Conservation (phyloP, 2,113 vertebrate genomes). For the Saimiri boliviensis region DNA sequence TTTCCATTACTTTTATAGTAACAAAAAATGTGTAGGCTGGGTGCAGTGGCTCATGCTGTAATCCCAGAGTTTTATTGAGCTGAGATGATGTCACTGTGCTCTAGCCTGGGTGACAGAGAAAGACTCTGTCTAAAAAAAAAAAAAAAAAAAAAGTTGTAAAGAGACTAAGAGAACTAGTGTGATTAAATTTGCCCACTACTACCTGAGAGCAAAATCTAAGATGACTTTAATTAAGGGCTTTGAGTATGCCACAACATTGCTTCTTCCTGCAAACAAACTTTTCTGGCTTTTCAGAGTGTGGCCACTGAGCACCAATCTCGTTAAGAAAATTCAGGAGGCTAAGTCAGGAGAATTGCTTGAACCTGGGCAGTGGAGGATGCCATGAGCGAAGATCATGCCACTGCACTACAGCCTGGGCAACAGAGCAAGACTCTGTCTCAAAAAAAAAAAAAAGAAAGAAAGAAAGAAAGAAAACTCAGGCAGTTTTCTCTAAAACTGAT, state of each 20-base stretch:
- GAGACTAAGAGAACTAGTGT: background rate
- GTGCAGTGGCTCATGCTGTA: too few species aligned
- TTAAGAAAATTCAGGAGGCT: background rate
- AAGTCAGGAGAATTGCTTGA: too few species aligned
- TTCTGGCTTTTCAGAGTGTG: background rate
- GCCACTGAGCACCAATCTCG: background rate
- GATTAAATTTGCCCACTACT: background rate
- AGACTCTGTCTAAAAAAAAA: too few species aligned
- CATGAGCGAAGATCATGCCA: too few species aligned
- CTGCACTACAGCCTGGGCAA: too few species aligned
- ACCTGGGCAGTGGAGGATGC: too few species aligned
- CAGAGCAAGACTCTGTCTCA: too few species aligned
- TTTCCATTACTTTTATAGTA: constrained; percentile 17
- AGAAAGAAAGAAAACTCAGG: background rate
- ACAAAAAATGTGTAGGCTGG: background rate
- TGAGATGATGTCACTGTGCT: too few species aligned
- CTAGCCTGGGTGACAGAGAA: too few species aligned
- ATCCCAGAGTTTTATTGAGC: too few species aligned
- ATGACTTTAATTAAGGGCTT: background rate
- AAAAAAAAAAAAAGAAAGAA: too few species aligned
- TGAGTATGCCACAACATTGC: background rate
- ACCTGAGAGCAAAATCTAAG: background rate
- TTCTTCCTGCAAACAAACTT: background rate
- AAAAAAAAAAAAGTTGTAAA: too few species aligned
- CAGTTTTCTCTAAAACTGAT: background rate